These are phyloP conservation scores for Chaetodon trifascialis DNA, from an alignment of 2,113 vertebrate genomes.

Conservation along the genomic window DNA sequence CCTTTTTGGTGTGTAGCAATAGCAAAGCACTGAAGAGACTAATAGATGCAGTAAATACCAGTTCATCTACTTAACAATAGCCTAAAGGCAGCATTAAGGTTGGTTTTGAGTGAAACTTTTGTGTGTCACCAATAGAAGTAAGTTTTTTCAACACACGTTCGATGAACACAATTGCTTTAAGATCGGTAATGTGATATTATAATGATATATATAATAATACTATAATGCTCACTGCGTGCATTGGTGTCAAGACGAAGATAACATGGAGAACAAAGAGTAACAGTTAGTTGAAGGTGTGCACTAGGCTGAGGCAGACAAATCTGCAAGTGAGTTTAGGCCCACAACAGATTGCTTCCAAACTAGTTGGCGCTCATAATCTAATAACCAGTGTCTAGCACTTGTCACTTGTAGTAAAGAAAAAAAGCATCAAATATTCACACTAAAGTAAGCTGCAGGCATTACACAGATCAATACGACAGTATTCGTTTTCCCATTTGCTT, in stretches of 20 bases:
- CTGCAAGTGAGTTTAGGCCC: background rate
- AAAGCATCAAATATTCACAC: background rate
- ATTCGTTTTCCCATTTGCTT: background rate
- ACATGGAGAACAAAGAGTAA: background rate
- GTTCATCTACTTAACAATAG: background rate
- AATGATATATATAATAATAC: too few relatives aligned
- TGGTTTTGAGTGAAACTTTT: background rate
- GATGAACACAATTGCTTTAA: too few relatives aligned
- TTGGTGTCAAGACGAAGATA: background rate
- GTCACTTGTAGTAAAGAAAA: background rate
- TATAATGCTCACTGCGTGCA: background rate
- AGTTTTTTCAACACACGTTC: background rate
- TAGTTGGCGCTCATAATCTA: background rate
- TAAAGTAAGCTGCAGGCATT: background rate
- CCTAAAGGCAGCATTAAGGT: background rate
- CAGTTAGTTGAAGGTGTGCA: background rate
- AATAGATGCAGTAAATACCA: background rate
- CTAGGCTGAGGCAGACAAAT: background rate
- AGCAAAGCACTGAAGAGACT: background rate
- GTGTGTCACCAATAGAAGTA: background rate
- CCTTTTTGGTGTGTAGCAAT: background rate
- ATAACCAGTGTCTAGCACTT: background rate
- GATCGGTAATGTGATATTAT: background rate
- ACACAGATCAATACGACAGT: background rate
- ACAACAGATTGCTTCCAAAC: background rate